A percentile compares a stretch with the other conserved stretches of the same genome.
Conservation (phyloP, 2,888 invertebrate species). For the Callyntrura sp. region DNA sequence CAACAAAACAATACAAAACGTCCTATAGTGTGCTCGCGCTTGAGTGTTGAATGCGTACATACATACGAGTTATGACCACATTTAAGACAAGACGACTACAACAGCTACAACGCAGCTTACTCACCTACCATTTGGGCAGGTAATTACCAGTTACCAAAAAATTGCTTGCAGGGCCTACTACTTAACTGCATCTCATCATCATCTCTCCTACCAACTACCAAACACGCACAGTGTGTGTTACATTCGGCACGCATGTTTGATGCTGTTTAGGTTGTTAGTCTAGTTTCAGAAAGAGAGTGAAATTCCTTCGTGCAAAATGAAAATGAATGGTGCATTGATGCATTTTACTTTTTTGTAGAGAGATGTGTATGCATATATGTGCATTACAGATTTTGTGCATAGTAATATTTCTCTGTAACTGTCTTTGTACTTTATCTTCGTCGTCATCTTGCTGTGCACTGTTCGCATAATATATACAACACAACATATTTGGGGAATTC, state of each 20-base stretch:
- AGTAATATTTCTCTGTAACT: not conserved
- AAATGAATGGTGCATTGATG: slow-evolving; percentile 20
- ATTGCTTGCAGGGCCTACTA: not conserved
- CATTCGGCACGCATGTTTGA: slow-evolving; percentile 17
- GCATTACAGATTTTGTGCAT: not conserved
- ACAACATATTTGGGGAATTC: not conserved
- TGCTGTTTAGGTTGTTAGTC: slow-evolving; percentile 40
- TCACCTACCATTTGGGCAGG: not conserved
- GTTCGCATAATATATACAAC: too few species aligned
- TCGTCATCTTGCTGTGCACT: too few species aligned
- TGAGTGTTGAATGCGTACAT: not conserved
- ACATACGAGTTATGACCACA: too few species aligned
- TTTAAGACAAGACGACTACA: too few species aligned
- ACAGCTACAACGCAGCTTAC: not conserved
- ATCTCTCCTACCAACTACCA: not conserved
- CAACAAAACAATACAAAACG: not conserved
- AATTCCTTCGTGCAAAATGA: slow-evolving; percentile 47
- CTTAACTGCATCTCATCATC: not conserved
- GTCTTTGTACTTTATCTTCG: not conserved
- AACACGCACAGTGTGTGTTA: not conserved
- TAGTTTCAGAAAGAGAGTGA: slow-evolving; percentile 49
- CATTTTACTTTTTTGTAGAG: too few species aligned
- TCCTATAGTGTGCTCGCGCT: not conserved
- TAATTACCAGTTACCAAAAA: slow-evolving; percentile 36
- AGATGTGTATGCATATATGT: not conserved